Base-by-base conservation (phyloP, 2,797 vertebrate genomes). In the Lithobates sylvaticus region DNA sequence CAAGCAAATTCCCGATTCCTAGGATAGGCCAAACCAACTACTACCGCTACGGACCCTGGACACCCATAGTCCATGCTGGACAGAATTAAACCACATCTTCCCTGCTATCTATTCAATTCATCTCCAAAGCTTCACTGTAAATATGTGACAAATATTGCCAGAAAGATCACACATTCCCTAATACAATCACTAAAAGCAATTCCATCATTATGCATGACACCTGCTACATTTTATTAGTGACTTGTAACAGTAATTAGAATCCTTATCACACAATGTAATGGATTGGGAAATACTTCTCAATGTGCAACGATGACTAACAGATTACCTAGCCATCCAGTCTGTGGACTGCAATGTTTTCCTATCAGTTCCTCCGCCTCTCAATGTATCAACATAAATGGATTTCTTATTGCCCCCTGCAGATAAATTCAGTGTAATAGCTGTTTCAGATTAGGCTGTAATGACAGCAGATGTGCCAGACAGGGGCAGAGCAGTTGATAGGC, bases 401-500 rank as follows among this genome's bases (percentile, higher is more conserved):
- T 75, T 65, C 50, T 68, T 61, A 68, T 87, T 84, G n/a, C 58
- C 75, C 44, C 71, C 81, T 65, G 44, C 27, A 84, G 81, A 86
- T 86, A 71, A 65, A 74, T 15, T 27, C 27, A 23, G 39, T 29
- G 27, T 36, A 44, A 1, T 6, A 18, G 26, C 16, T 15, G 65
- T 29, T 67, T 26, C 27, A 90, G 90, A 88, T 79, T 90, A 89
- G 83, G n/a, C 77, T 32, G 27, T 65, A 74, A 58, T 44, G n/a
- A 26, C 61, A 58, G 39, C 12, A 27, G 64, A 34, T 10, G 80
- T 78, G 71, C 44, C 36, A 88, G 27, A 54, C 10, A 69, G 86
- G 79, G 77, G 61, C 44, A 87, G 26, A 65, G 44, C 23, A 0
- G 88, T 44, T 77, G 91, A 18, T 32, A 21, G 74, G 9, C 2